These are phyloP conservation scores for Mesaphorura yosii DNA, from an alignment of 1,140 invertebrate species.

Conservation along the genomic window DNA sequence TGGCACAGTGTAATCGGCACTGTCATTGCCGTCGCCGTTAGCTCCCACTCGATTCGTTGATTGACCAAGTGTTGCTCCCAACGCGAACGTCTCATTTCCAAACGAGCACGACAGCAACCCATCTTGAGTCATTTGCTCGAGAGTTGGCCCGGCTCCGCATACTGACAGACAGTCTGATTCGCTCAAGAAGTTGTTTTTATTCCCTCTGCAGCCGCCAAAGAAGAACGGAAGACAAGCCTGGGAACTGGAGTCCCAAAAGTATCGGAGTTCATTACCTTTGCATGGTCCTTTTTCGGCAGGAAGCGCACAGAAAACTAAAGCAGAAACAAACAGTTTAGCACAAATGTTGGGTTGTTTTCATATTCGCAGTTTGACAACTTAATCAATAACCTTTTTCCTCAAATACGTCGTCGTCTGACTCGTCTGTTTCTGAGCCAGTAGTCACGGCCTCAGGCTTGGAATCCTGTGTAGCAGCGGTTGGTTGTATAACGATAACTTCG, in stretches of 20 bases:
- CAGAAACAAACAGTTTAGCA: too few relatives aligned
- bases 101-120: constrained; percentile 19
- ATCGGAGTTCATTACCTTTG: constrained; percentile 63
- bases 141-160: constrained; percentile 40
- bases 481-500: too few relatives aligned
- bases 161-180: constrained; percentile 59
- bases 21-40: background rate
- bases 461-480: too few relatives aligned
- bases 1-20: background rate
- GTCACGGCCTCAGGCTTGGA: too few relatives aligned
- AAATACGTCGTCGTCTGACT: too few relatives aligned
- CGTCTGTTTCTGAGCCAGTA: too few relatives aligned
- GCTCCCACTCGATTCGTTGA: background rate
- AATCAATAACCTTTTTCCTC: too few relatives aligned
- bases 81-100: constrained; percentile 17
- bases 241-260: constrained; percentile 61
- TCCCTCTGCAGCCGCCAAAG: constrained; percentile 82
- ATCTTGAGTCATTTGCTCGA: constrained; percentile 15
- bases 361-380: too few relatives aligned
- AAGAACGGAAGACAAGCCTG: constrained; percentile 65
- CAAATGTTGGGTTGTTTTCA: too few relatives aligned
- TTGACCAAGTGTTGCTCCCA: constrained; percentile 7
- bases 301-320: constrained; percentile 61
- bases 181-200: constrained; percentile 73
- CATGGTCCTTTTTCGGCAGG: constrained; percentile 63